phyloP scores from a whole-genome alignment of 2,797 vertebrate genomes.

The Florisuga fusca region DNA sequence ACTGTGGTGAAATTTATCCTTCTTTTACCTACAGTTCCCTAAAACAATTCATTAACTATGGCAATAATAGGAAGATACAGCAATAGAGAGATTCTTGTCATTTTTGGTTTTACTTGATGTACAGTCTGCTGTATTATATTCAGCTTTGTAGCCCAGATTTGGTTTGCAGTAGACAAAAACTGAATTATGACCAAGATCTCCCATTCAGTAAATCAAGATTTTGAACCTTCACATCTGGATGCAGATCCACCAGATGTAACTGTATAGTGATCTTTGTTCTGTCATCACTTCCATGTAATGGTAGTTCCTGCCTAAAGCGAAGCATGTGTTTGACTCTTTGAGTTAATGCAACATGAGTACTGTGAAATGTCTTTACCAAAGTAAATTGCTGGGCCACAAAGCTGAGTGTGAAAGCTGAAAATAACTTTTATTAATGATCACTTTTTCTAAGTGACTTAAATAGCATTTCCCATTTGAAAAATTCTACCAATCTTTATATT shows the following conservation, averaged over 20 bases:
- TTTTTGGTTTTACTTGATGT: neutral
- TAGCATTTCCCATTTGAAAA: neutral
- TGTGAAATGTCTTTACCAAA: neutral
- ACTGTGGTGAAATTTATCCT: neutral
- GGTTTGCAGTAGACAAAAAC: neutral
- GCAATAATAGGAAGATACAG: neutral
- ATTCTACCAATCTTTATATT: neutral
- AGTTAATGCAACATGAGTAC: neutral
- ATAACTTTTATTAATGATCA: neutral
- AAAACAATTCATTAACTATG: neutral
- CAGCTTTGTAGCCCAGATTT: neutral
- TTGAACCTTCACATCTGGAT: neutral
- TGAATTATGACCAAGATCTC: neutral
- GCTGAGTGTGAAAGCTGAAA: neutral
- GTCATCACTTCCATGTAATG: fast-evolving
- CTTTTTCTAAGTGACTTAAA: neutral
- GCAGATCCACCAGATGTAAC: neutral
- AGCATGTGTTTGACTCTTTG: neutral
- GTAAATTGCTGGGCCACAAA: neutral
- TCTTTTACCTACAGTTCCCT: neutral
- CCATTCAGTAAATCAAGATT: neutral
- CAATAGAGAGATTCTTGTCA: neutral
- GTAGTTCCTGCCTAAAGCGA: neutral
- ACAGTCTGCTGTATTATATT: fast-evolving
- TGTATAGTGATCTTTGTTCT: neutral